Conservation (phyloP, 2,888 invertebrate genomes). For the Nysson spinosus region DNA sequence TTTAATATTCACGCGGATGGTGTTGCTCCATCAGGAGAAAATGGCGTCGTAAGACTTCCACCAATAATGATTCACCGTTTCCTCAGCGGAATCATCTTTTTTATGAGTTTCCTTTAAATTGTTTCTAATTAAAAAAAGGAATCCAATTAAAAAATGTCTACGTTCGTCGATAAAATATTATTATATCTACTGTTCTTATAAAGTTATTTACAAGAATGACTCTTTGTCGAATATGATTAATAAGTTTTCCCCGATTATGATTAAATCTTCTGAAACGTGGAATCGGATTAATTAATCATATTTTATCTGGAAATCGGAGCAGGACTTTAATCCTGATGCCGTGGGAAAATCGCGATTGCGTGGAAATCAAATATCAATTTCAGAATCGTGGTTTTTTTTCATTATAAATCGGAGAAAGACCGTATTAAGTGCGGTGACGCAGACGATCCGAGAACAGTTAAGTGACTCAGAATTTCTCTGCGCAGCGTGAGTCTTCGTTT, state of each 20-base stretch:
- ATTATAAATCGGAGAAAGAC: slow-evolving; percentile 21
- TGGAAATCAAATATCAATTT: slow-evolving; percentile 26
- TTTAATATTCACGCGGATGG: slow-evolving; percentile 39
- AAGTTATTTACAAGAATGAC: too few relatives aligned
- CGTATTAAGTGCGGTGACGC: slow-evolving; percentile 33
- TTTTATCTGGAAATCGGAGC: too few relatives aligned
- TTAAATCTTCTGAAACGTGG: slow-evolving; percentile 25
- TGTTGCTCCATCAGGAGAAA: slow-evolving; percentile 17
- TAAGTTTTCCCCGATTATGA: slow-evolving; percentile 9
- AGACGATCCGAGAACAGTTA: slow-evolving; percentile 3
- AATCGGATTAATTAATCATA: too few relatives aligned
- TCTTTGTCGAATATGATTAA: neutral
- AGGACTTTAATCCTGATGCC: slow-evolving; percentile 29
- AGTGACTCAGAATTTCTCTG: slow-evolving; percentile 42
- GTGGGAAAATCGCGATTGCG: slow-evolving; percentile 14
- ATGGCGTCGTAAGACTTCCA: slow-evolving; percentile 13
- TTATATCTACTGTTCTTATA: too few relatives aligned
- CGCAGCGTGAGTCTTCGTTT: neutral
- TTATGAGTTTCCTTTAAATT: too few relatives aligned
- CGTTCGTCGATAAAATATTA: too few relatives aligned
- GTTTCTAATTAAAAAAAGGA: too few relatives aligned
- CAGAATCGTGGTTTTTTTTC: slow-evolving; percentile 8
- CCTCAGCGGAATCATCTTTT: slow-evolving; percentile 13
- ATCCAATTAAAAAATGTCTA: neutral
- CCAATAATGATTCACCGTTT: slow-evolving; percentile 18